A percentile compares a stretch with the other conserved stretches of the same genome.
Evolutionary conservation across 2,113 vertebrate genomes (phyloP).

Genomic region (Equus quagga): DNA sequence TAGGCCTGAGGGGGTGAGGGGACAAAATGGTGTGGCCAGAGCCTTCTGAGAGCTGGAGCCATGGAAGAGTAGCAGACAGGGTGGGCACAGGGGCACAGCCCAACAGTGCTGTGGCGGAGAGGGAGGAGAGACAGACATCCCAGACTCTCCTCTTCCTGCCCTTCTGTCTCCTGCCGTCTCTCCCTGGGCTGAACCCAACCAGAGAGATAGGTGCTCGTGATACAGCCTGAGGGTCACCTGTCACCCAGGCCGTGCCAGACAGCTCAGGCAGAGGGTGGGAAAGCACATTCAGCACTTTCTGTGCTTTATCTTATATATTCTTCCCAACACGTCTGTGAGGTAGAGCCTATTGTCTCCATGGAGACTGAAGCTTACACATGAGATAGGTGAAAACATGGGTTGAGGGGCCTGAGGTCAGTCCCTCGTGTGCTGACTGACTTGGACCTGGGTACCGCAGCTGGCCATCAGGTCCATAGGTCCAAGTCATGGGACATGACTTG

Average conservation of each 20-base stretch:
- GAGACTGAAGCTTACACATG: fast-evolving
- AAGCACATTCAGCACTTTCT: background rate
- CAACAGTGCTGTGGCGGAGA: background rate
- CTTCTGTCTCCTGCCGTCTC: too few relatives aligned
- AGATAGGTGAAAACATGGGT: background rate
- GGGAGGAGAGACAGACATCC: background rate
- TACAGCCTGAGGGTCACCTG: background rate
- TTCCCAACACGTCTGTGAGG: background rate
- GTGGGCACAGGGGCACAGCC: background rate
- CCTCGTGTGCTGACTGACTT: too few relatives aligned
- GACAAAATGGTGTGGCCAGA: background rate
- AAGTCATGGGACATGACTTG: fast-evolving
- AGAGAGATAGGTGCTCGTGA: background rate
- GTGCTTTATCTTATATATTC: background rate
- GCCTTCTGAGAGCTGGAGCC: background rate
- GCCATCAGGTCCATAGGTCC: background rate
- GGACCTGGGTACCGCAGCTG: too few relatives aligned
- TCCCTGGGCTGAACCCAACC: background rate
- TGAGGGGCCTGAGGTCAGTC: background rate
- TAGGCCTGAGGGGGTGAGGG: background rate
- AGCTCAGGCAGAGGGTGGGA: background rate
- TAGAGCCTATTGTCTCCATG: fast-evolving
- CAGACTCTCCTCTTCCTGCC: background rate
- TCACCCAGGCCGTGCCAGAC: background rate
- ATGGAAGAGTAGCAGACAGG: background rate